Percentiles rank a stretch among this genome's conserved stretches.
These are phyloP conservation scores for Neodon shergylaensis DNA, from an alignment of 2,113 vertebrate species.

Conservation along the genomic window DNA sequence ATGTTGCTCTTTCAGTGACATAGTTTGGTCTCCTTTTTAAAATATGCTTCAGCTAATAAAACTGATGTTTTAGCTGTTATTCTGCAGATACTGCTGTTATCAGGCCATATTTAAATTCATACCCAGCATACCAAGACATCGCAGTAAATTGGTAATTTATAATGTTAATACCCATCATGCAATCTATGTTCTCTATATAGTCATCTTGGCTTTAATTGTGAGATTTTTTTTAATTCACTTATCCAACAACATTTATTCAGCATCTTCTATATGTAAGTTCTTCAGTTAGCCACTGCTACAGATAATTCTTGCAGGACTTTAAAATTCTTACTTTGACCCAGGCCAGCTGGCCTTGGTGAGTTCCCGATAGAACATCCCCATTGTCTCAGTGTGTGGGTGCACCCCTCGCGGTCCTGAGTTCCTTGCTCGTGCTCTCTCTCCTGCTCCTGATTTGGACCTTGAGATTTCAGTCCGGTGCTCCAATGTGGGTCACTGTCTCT, in stretches of 20 bases:
- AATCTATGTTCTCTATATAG: not conserved
- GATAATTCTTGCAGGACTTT: not conserved
- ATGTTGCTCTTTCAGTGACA: not conserved
- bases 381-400: no score
- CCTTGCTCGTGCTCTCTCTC: no score
- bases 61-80: not conserved
- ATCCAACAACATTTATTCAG: not conserved
- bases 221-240: not conserved
- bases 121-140: not conserved
- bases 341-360: no score
- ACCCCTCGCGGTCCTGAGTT: no score
- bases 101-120: not conserved
- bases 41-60: not conserved
- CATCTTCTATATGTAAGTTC: not conserved
- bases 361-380: no score
- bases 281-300: not conserved
- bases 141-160: not conserved
- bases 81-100: not conserved
- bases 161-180: not conserved
- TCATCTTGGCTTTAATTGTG: not conserved
- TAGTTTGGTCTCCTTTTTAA: slow-evolving; percentile 15
- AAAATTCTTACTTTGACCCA: not conserved
- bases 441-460: no score
- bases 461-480: no score
- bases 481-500: no score